phyloP scores from a whole-genome alignment of 2,113 vertebrate genomes.

The Paramisgurnus dabryanus region DNA sequence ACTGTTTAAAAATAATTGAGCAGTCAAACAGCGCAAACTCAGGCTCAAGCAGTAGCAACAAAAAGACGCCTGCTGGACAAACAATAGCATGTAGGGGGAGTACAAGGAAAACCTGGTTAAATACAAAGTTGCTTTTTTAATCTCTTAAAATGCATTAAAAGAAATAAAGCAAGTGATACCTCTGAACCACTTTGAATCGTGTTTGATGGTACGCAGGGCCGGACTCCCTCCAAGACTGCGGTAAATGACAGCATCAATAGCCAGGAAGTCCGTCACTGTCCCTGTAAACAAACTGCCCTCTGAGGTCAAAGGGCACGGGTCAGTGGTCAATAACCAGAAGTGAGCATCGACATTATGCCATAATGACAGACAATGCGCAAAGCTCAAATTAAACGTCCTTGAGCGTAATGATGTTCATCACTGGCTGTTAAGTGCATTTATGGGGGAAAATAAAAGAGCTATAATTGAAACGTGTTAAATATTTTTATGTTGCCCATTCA shows the following conservation, averaged over 20 bases:
- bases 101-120: too few relatives aligned
- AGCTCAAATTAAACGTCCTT: not conserved
- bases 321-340: conserved; percentile 13
- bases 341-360: not conserved
- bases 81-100: too few relatives aligned
- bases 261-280: conserved; percentile 95
- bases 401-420: not conserved
- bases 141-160: too few relatives aligned
- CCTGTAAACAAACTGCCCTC: conserved; percentile 95
- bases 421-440: not conserved
- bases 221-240: conserved; percentile 91
- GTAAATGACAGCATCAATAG: conserved; percentile 97
- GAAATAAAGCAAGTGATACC: conserved; percentile 68
- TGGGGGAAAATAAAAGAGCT: conserved; percentile 6
- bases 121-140: too few relatives aligned
- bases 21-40: too few relatives aligned
- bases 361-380: not conserved
- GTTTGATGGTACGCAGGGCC: conserved; percentile 92
- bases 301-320: conserved; percentile 58
- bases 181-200: conserved; percentile 98
- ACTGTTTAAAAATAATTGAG: too few relatives aligned
- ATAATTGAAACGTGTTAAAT: conserved; percentile 3
- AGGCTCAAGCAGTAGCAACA: too few relatives aligned
- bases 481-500: not conserved
- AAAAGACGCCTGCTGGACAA: too few relatives aligned